Conservation (phyloP, 2,113 vertebrate genomes). For the Lampris megalopsis region DNA sequence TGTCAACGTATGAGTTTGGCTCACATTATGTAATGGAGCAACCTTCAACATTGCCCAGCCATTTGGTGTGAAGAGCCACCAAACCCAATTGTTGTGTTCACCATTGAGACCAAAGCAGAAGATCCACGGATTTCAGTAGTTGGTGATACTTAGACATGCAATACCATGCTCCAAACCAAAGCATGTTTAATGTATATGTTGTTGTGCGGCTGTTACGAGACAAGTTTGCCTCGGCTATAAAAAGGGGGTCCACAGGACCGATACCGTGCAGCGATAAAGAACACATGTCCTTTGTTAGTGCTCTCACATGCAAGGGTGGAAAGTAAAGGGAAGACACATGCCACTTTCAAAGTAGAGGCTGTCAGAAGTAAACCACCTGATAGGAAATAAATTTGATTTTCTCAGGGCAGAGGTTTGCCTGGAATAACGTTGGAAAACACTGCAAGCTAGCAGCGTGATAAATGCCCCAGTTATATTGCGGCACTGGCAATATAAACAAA, state of each 20-base stretch:
- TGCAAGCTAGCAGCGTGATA: neutral
- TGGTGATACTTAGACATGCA: slow-evolving; percentile 6
- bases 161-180: too few species aligned
- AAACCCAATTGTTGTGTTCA: too few species aligned
- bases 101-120: too few species aligned
- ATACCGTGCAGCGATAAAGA: too few species aligned
- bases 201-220: too few species aligned
- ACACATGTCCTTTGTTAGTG: neutral
- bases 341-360: neutral
- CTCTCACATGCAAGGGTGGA: neutral
- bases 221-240: too few species aligned
- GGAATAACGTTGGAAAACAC: neutral
- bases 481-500: neutral
- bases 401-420: neutral
- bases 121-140: neutral
- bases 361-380: neutral
- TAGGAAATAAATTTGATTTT: neutral
- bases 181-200: too few species aligned
- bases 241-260: too few species aligned
- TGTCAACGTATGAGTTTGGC: too few species aligned
- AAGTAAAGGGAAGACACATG: neutral
- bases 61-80: too few species aligned
- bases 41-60: too few species aligned
- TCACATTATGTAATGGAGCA: too few species aligned
- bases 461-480: neutral